Percentiles rank a stretch among this genome's conserved stretches.
These are phyloP conservation scores for Montifringilla adamsi DNA, from an alignment of 2,113 vertebrate species.

Conservation along the genomic window DNA sequence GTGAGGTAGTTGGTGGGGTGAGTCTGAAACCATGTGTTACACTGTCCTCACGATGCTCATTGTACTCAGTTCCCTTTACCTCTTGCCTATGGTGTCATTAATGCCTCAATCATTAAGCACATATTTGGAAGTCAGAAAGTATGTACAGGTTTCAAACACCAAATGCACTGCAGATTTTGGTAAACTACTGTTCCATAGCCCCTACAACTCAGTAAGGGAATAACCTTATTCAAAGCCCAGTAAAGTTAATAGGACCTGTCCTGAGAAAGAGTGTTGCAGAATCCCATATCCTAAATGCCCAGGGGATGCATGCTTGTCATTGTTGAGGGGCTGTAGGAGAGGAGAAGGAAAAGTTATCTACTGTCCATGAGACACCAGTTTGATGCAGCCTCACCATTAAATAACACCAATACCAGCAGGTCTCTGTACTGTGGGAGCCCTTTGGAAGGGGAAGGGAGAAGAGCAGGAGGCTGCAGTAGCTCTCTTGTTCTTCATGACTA, in stretches of 20 bases:
- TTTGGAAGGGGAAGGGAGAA: not conserved
- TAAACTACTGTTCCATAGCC: not conserved
- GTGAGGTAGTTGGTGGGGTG: not conserved
- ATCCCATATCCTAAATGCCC: not conserved
- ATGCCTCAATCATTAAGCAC: not conserved
- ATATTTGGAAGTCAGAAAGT: not conserved
- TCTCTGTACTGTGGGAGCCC: not conserved
- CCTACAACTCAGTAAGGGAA: not conserved
- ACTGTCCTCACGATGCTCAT: not conserved
- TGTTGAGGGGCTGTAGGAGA: not conserved
- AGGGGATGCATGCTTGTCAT: not conserved
- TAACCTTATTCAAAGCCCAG: not conserved
- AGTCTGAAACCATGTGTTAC: not conserved
- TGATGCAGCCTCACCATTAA: not conserved
- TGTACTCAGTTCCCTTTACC: not conserved
- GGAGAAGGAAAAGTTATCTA: not conserved
- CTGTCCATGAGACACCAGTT: not conserved
- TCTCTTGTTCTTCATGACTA: not conserved
- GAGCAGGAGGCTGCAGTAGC: not conserved
- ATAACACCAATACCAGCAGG: not conserved
- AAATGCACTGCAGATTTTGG: not conserved
- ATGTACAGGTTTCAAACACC: not conserved
- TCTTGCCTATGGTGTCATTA: not conserved
- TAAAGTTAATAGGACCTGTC: not conserved
- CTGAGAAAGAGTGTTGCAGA: not conserved